Conservation (phyloP, 2,113 vertebrate genomes). For the Alosa alosa region DNA sequence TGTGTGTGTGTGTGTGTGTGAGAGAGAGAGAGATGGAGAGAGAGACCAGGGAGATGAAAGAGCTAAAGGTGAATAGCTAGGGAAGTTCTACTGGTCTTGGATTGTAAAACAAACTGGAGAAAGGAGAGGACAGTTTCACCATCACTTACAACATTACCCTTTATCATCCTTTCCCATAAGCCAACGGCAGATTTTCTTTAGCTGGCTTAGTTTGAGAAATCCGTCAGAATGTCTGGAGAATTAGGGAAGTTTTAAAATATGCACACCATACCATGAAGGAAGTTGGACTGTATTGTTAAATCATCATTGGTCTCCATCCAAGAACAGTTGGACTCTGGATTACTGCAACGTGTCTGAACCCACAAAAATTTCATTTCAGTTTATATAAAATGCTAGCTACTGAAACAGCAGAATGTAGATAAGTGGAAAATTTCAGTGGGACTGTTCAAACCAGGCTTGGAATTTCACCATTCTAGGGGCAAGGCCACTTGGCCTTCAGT, state of each 20-base stretch:
- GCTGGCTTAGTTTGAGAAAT: background rate
- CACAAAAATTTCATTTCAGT: background rate
- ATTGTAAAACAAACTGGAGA: background rate
- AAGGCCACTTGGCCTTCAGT: no score
- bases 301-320: background rate
- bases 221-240: background rate
- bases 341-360: background rate
- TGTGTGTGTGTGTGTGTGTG: background rate
- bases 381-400: background rate
- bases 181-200: background rate
- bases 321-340: background rate
- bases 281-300: background rate
- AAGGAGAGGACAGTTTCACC: background rate
- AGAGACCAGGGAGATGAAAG: conserved; percentile 14
- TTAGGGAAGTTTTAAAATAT: background rate
- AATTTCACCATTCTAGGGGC: no score
- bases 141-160: background rate
- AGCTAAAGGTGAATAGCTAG: background rate
- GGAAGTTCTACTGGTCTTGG: background rate
- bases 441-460: no score
- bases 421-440: no score
- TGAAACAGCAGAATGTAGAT: no score
- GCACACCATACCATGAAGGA: background rate
- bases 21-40: background rate
- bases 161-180: background rate